Evolutionary conservation across 2,797 vertebrate species (phyloP).

Genomic region (Pangasius krempfi): DNA sequence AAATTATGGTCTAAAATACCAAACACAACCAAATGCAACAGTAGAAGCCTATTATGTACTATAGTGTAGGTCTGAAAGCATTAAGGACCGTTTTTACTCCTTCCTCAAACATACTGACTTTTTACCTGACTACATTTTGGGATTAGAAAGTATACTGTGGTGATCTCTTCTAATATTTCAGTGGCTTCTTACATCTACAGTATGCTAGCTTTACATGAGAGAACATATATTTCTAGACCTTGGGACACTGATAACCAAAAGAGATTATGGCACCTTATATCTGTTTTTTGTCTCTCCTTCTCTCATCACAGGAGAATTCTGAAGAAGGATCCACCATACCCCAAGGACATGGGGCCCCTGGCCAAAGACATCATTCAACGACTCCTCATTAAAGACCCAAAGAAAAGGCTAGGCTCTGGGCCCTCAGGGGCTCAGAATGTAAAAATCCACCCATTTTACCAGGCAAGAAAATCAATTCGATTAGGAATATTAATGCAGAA

Average conservation of each 20-base stretch:
- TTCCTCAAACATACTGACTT: background rate
- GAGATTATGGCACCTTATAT: background rate
- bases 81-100: background rate
- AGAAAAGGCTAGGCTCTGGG: slow-evolving; percentile 91
- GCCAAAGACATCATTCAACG: slow-evolving; percentile 93
- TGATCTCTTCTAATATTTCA: background rate
- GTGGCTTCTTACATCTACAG: background rate
- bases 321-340: slow-evolving; percentile 95
- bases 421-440: slow-evolving; percentile 86
- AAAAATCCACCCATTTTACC: slow-evolving; percentile 93
- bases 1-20: background rate
- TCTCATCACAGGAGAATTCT: slow-evolving; percentile 86
- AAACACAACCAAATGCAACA: background rate
- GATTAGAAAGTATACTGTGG: background rate
- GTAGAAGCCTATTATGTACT: background rate
- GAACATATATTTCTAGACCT: background rate
- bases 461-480: slow-evolving; percentile 75
- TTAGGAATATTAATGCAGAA: slow-evolving; percentile 16
- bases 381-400: slow-evolving; percentile 92
- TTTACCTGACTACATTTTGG: background rate
- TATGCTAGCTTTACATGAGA: background rate
- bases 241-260: background rate
- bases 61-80: background rate
- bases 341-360: slow-evolving; percentile 87
- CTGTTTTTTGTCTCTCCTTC: slow-evolving; percentile 32